phyloP scores from a whole-genome alignment of 2,888 invertebrate species.

The Aleiodes leptofemur region DNA sequence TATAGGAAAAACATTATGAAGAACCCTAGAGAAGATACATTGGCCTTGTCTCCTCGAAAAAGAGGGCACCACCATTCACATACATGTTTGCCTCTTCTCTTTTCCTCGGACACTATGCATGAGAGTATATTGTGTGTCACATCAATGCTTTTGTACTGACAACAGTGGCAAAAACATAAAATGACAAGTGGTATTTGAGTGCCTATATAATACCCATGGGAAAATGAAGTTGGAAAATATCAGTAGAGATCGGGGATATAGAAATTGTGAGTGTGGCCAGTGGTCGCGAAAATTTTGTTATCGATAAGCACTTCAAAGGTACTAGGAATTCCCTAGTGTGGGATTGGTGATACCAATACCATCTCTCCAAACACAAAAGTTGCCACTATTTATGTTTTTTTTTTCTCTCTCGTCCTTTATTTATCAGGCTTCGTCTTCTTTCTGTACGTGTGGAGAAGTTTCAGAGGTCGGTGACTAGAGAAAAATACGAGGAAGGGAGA shows the following conservation, averaged over 20 bases:
- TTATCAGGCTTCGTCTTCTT: not conserved
- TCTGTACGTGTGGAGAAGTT: not conserved
- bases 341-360: slow-evolving; percentile 17
- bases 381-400: not conserved
- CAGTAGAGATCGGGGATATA: not conserved
- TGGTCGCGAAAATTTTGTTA: slow-evolving; percentile 43
- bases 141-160: slow-evolving; percentile 26
- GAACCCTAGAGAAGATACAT: slow-evolving; percentile 25
- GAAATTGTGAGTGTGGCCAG: not conserved
- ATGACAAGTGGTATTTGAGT: slow-evolving; percentile 27
- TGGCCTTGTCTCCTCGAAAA: slow-evolving; percentile 26
- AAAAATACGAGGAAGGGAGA: slow-evolving; percentile 10
- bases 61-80: not conserved
- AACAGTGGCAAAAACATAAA: slow-evolving; percentile 4
- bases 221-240: slow-evolving; percentile 24
- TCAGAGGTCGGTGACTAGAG: slow-evolving; percentile 1
- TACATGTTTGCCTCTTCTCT: too few species aligned
- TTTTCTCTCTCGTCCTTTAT: not conserved
- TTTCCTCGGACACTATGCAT: not conserved
- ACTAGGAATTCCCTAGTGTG: slow-evolving; percentile 9
- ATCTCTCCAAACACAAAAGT: not conserved
- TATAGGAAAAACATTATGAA: slow-evolving; percentile 19
- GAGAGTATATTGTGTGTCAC: slow-evolving; percentile 17
- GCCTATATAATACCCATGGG: slow-evolving; percentile 19
- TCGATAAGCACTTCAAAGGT: slow-evolving; percentile 36